Evolutionary conservation across 2,113 vertebrate species (phyloP).

Genomic region (Pardalotus punctatus): DNA sequence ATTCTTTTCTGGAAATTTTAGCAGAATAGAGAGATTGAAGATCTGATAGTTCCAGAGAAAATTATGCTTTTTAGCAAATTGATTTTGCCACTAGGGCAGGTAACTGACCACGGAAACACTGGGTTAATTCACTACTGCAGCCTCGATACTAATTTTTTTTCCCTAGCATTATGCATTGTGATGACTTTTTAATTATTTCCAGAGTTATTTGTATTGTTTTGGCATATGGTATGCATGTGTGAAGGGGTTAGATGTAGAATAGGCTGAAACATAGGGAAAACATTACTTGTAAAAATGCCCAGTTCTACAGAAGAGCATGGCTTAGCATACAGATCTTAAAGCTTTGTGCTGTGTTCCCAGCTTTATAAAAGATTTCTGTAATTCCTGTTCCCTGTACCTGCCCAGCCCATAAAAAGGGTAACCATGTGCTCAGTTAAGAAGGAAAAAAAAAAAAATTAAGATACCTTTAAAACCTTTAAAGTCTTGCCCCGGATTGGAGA

Average conservation of each 20-base stretch:
- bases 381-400: background rate
- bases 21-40: background rate
- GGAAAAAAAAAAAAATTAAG: background rate
- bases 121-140: background rate
- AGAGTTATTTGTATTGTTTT: background rate
- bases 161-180: background rate
- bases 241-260: background rate
- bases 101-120: background rate
- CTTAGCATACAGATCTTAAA: background rate
- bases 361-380: background rate
- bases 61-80: background rate
- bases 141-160: background rate
- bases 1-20: background rate
- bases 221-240: rapidly evolving
- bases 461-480: background rate
- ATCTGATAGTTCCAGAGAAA: background rate
- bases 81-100: background rate
- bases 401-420: background rate
- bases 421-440: background rate
- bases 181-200: background rate
- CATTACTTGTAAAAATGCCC: background rate
- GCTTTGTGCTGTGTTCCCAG: background rate
- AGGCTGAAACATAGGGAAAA: background rate
- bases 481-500: background rate
- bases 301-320: background rate